A percentile compares a stretch with the other conserved stretches of the same genome.
phyloP scores from a whole-genome alignment of 2,797 vertebrate genomes.

The Leptoclinus maculatus region DNA sequence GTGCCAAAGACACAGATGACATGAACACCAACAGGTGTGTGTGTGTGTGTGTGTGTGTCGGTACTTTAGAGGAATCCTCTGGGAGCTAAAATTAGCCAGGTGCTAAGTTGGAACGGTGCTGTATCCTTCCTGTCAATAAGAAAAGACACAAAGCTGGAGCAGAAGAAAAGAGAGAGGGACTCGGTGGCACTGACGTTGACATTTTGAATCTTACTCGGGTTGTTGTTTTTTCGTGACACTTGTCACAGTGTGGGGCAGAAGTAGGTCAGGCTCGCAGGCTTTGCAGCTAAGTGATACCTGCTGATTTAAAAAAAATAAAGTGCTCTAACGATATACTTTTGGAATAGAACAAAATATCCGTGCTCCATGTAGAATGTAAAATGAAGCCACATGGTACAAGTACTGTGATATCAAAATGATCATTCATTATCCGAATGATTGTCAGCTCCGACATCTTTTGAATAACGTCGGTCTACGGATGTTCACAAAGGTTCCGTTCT shows the following conservation, averaged over 20 bases:
- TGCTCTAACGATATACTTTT: not conserved
- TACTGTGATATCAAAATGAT: not conserved
- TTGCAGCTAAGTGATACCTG: slow-evolving; percentile 28
- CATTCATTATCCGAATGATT: not conserved
- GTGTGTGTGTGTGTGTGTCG: slow-evolving; percentile 44
- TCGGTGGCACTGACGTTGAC: slow-evolving; percentile 20
- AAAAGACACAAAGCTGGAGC: slow-evolving; percentile 19
- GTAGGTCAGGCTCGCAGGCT: slow-evolving; percentile 39
- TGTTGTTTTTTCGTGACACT: slow-evolving; percentile 24
- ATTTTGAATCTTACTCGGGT: slow-evolving; percentile 22
- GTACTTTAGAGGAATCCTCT: slow-evolving; percentile 39
- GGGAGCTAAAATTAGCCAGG: slow-evolving; percentile 75
- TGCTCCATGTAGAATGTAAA: not conserved
- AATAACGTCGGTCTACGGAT: too few relatives aligned
- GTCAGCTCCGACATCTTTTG: not conserved
- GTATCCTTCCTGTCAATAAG: slow-evolving; percentile 51
- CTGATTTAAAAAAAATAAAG: slow-evolving; percentile 1
- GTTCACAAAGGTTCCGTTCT: not conserved
- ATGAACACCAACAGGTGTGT: slow-evolving; percentile 69
- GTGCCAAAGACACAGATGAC: slow-evolving; percentile 64
- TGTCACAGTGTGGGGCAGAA: slow-evolving; percentile 26
- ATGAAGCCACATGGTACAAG: not conserved
- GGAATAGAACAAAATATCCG: not conserved
- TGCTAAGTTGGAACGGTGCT: slow-evolving; percentile 61
- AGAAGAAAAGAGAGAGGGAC: not conserved